Evolutionary conservation across 2,888 invertebrate species (phyloP).

Genomic region (Coelogynopora nodosa): DNA sequence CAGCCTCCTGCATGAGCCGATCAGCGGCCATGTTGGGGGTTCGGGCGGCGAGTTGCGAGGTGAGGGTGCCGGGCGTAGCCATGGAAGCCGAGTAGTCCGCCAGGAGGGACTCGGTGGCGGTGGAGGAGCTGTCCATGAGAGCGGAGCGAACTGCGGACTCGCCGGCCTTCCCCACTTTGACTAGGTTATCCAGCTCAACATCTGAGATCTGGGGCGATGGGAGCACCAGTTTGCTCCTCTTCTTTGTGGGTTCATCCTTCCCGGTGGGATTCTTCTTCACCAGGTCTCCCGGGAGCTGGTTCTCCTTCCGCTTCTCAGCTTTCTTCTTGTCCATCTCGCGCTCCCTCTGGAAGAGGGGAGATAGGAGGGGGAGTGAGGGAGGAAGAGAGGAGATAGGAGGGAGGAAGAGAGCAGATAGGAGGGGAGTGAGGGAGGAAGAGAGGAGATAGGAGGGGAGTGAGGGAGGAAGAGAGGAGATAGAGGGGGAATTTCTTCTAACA

Average conservation of each 20-base stretch:
- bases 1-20: conserved; percentile 77
- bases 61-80: conserved; percentile 1
- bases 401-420: too few relatives aligned
- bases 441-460: too few relatives aligned
- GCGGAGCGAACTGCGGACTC: neutral
- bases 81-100: conserved; percentile 3
- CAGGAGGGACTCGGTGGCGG: neutral
- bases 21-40: conserved; percentile 14
- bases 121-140: neutral
- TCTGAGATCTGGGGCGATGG: conserved; percentile 96
- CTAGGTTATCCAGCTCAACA: conserved; percentile 63
- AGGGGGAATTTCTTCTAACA: too few relatives aligned
- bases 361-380: too few relatives aligned
- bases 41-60: neutral
- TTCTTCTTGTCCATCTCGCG: conserved; percentile 91
- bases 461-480: too few relatives aligned
- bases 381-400: too few relatives aligned
- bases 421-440: too few relatives aligned
- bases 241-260: conserved; percentile 75
- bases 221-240: conserved; percentile 87
- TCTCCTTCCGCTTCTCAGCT: conserved; percentile 88
- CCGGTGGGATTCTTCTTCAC: conserved; percentile 58
- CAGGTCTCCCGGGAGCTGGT: conserved; percentile 80
- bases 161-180: conserved; percentile 33
- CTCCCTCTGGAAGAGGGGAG: conserved; percentile 72